phyloP scores from a whole-genome alignment of 2,888 invertebrate genomes.

The Orthosia gracilis region DNA sequence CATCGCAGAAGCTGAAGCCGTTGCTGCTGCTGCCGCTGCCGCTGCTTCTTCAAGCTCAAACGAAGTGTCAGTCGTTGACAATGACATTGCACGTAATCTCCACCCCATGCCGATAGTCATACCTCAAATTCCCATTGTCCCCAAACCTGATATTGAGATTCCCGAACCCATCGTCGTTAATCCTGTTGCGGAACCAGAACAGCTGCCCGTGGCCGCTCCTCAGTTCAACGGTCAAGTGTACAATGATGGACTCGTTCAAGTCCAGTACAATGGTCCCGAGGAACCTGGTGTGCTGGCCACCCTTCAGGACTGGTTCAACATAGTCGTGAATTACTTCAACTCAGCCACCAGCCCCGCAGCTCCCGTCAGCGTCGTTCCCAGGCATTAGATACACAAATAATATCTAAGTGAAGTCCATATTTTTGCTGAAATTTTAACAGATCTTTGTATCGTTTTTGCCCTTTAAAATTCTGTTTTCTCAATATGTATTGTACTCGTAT shows the following conservation, averaged over 20 bases:
- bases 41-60: not conserved
- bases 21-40: slow-evolving; percentile 64
- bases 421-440: slow-evolving; percentile 8
- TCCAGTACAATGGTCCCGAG: slow-evolving; percentile 74
- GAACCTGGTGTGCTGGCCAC: slow-evolving; percentile 76
- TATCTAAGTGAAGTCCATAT: not conserved
- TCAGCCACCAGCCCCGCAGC: not conserved
- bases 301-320: slow-evolving; percentile 81
- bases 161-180: slow-evolving; percentile 29
- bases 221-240: slow-evolving; percentile 74
- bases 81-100: not conserved
- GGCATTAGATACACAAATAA: not conserved
- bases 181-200: slow-evolving; percentile 51
- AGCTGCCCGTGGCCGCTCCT: slow-evolving; percentile 56
- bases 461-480: slow-evolving; percentile 3
- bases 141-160: slow-evolving; percentile 41
- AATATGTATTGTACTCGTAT: not conserved
- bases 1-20: slow-evolving; percentile 73
- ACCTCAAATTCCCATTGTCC: slow-evolving; percentile 45
- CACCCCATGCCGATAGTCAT: slow-evolving; percentile 31
- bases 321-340: slow-evolving; percentile 82
- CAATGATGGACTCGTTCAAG: slow-evolving; percentile 81
- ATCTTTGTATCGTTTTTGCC: not conserved
- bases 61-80: slow-evolving; percentile 21
- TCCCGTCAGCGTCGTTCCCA: not conserved